These are phyloP conservation scores for Pantherophis guttatus DNA, from an alignment of 2,113 vertebrate species.

Conservation along the genomic window DNA sequence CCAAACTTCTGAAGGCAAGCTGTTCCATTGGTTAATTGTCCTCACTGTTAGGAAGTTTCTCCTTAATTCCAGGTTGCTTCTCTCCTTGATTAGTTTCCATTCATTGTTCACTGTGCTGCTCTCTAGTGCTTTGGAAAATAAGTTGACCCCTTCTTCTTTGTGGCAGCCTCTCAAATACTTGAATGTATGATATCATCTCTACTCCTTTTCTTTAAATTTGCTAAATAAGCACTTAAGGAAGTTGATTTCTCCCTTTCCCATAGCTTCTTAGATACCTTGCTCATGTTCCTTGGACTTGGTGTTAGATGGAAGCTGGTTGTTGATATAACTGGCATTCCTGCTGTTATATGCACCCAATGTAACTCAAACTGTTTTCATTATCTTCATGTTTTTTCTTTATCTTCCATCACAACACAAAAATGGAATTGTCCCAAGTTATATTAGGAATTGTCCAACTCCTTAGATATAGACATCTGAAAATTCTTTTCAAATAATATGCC, in stretches of 20 bases:
- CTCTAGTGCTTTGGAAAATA: not conserved
- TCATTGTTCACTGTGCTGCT: not conserved
- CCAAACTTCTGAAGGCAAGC: not conserved
- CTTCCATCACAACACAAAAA: not conserved
- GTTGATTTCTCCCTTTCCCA: not conserved
- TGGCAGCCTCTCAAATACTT: not conserved
- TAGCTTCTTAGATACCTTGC: not conserved
- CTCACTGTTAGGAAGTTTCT: not conserved
- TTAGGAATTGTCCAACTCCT: not conserved
- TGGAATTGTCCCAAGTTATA: not conserved
- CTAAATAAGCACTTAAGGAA: not conserved
- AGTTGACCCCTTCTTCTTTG: not conserved
- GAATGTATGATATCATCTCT: not conserved
- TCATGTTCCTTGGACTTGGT: not conserved
- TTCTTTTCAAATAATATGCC: constrained; percentile 2
- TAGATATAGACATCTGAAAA: constrained; percentile 35
- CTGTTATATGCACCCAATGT: not conserved
- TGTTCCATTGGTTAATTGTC: not conserved
- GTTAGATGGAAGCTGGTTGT: not conserved
- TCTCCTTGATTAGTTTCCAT: not conserved
- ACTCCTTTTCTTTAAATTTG: not conserved
- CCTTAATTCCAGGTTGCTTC: not conserved
- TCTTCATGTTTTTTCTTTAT: not conserved
- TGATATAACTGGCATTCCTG: not conserved
- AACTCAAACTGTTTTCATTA: not conserved